Evolutionary conservation across 2,888 invertebrate species (phyloP).

Genomic region (Masnerella sp.): DNA sequence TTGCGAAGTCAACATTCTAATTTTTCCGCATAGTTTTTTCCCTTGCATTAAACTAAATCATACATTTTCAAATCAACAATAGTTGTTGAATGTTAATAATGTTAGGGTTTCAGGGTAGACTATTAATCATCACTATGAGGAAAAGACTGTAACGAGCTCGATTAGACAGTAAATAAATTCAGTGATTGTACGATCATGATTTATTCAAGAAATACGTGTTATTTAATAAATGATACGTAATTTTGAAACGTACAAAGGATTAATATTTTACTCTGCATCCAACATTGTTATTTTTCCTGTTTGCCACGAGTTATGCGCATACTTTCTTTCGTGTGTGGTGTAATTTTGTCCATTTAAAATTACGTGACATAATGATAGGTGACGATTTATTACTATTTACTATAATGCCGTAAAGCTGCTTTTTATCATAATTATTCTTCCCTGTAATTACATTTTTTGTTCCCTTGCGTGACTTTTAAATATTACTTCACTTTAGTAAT

Average conservation of each 20-base stretch:
- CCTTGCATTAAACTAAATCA: slow-evolving; percentile 9
- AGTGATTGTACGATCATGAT: slow-evolving; percentile 28
- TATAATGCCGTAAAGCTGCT: not conserved
- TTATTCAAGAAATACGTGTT: slow-evolving; percentile 41
- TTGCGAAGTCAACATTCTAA: slow-evolving; percentile 4
- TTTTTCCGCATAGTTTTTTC: slow-evolving; percentile 9
- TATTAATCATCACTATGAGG: slow-evolving; percentile 43
- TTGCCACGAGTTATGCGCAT: slow-evolving; percentile 16
- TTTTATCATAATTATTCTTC: slow-evolving; percentile 3
- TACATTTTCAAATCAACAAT: slow-evolving; percentile 21
- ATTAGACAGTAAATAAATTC: slow-evolving; percentile 40
- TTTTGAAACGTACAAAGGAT: slow-evolving; percentile 32
- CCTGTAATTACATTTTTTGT: not conserved
- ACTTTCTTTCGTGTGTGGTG: slow-evolving; percentile 2
- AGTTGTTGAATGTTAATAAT: slow-evolving; percentile 23
- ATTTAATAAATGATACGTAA: slow-evolving; percentile 41
- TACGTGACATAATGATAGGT: slow-evolving; percentile 28
- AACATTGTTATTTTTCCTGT: slow-evolving; percentile 10
- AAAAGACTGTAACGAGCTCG: slow-evolving; percentile 34
- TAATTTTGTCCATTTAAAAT: slow-evolving; percentile 19
- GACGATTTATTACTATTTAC: slow-evolving; percentile 31
- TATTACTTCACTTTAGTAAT: not conserved
- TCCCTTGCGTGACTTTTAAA: not conserved
- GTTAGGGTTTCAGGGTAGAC: slow-evolving; percentile 28
- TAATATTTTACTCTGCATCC: slow-evolving; percentile 21